These are phyloP conservation scores for Romanogobio albipinnatus DNA, from an alignment of 2,113 vertebrate species.

Conservation along the genomic window DNA sequence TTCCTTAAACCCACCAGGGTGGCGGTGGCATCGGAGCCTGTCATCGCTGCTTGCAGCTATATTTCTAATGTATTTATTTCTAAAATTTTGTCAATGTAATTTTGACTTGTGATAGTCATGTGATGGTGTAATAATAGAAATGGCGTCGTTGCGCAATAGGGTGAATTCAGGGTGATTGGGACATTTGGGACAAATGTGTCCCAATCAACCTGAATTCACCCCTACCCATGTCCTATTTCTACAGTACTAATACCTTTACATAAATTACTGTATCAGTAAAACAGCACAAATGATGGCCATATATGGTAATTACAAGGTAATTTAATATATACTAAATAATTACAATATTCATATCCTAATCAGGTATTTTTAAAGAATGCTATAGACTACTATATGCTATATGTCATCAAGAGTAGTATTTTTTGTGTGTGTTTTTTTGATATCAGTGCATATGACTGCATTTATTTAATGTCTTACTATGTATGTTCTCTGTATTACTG, in stretches of 20 bases:
- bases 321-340: not conserved
- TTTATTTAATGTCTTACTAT: not conserved
- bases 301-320: not conserved
- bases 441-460: not conserved
- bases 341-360: not conserved
- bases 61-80: not conserved
- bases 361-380: not conserved
- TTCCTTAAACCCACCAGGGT: too few relatives aligned
- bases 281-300: not conserved
- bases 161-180: too few relatives aligned
- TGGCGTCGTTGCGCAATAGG: not conserved
- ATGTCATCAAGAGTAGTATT: not conserved
- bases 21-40: too few relatives aligned
- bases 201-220: too few relatives aligned
- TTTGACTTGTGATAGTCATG: not conserved
- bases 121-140: conserved; percentile 3
- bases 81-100: not conserved
- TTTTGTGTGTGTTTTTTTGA: not conserved
- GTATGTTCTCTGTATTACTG: conserved; percentile 62
- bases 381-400: not conserved
- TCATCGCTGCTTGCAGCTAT: too few relatives aligned
- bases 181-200: too few relatives aligned
- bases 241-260: not conserved
- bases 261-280: not conserved
- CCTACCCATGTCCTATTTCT: too few relatives aligned